These are phyloP conservation scores for Odontamblyopus lacepedii DNA, from an alignment of 2,797 vertebrate species.

Conservation along the genomic window DNA sequence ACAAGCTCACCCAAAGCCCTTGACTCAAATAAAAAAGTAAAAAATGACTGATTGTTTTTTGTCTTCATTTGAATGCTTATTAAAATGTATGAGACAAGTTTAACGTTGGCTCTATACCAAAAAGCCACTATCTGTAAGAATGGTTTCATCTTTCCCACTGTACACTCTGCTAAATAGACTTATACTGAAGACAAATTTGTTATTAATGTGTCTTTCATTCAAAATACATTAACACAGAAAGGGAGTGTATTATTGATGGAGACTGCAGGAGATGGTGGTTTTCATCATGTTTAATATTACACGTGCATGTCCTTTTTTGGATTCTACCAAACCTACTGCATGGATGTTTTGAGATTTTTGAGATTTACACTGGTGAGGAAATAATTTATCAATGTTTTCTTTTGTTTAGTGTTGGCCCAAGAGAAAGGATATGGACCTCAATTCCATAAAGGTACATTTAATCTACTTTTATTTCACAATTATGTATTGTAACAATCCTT, in stretches of 20 bases:
- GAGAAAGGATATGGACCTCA: slow-evolving; percentile 76
- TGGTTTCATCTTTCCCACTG: neutral
- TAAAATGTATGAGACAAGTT: neutral
- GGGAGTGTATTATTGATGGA: slow-evolving; percentile 73
- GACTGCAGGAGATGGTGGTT: slow-evolving; percentile 49
- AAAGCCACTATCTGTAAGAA: neutral
- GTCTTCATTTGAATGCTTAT: neutral
- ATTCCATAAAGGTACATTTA: slow-evolving; percentile 85
- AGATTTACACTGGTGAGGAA: slow-evolving; percentile 44
- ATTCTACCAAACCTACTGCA: slow-evolving; percentile 31
- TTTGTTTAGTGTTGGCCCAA: slow-evolving; percentile 78
- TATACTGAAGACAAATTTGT: slow-evolving; percentile 53
- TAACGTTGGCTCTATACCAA: neutral
- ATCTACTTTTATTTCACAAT: slow-evolving; percentile 24
- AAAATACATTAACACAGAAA: slow-evolving; percentile 72
- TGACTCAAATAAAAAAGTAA: neutral
- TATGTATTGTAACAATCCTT: neutral
- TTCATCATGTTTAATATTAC: slow-evolving; percentile 75
- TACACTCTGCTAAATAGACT: slow-evolving; percentile 49
- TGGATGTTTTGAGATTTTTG: slow-evolving; percentile 48
- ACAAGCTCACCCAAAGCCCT: neutral
- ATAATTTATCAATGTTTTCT: slow-evolving; percentile 63
- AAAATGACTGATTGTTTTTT: neutral
- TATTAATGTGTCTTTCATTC: slow-evolving; percentile 71
- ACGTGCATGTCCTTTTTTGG: slow-evolving; percentile 47